Conservation (phyloP, 2,888 invertebrate species). For the Philhelius pedissequus region DNA sequence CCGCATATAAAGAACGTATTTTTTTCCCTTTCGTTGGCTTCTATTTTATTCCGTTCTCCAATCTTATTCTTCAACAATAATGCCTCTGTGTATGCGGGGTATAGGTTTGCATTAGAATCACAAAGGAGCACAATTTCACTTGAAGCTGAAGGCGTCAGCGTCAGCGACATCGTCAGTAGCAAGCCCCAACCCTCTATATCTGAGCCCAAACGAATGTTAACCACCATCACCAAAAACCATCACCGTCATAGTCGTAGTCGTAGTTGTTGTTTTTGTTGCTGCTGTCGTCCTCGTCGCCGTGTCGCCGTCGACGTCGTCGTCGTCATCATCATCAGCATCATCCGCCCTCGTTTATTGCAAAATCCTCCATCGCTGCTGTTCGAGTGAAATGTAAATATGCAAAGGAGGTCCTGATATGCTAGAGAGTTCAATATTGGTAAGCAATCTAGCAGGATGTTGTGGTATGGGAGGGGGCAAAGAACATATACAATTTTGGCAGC, state of each 20-base stretch:
- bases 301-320: neutral
- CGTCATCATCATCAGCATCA: slow-evolving; percentile 52
- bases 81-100: slow-evolving; percentile 16
- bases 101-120: slow-evolving; percentile 64
- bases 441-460: slow-evolving; percentile 41
- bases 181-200: slow-evolving; percentile 3
- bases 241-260: slow-evolving; percentile 16
- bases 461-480: neutral
- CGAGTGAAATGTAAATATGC: slow-evolving; percentile 67
- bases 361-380: slow-evolving; percentile 54
- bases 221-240: slow-evolving; percentile 31
- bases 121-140: slow-evolving; percentile 64
- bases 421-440: slow-evolving; percentile 64
- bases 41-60: slow-evolving; percentile 13
- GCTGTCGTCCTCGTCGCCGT: slow-evolving; percentile 6
- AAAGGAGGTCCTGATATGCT: slow-evolving; percentile 65
- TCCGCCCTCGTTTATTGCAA: slow-evolving; percentile 62
- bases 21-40: neutral
- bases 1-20: slow-evolving; percentile 28
- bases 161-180: slow-evolving; percentile 25
- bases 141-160: slow-evolving; percentile 54
- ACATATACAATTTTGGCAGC: slow-evolving; percentile 64
- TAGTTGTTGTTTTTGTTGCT: too few species aligned
- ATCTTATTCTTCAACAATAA: slow-evolving; percentile 35
- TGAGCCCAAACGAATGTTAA: neutral